Evolutionary conservation across 1,140 invertebrate species (phyloP).

Genomic region (Leptinotarsa defecta): DNA sequence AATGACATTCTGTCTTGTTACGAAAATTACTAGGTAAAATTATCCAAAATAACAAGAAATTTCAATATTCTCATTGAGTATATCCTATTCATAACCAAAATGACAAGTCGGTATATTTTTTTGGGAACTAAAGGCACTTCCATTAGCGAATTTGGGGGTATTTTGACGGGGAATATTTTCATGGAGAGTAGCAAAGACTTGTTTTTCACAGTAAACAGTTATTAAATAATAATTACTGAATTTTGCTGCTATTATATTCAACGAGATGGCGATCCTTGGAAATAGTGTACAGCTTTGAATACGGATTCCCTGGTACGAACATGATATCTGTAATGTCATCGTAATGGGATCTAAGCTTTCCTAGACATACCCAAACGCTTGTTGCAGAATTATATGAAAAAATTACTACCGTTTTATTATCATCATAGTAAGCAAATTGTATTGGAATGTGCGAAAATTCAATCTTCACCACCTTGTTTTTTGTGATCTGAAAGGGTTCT

Average conservation of each 20-base stretch:
- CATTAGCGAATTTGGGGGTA: too few species aligned
- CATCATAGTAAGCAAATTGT: conserved; percentile 62
- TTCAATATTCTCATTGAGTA: too few species aligned
- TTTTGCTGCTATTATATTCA: conserved; percentile 60
- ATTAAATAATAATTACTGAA: conserved; percentile 11
- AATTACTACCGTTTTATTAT: conserved; percentile 58
- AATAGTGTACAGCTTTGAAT: conserved; percentile 60
- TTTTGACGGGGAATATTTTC: too few species aligned
- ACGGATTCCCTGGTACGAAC: conserved; percentile 55
- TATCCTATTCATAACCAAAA: too few species aligned
- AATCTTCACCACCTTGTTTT: conserved; percentile 57
- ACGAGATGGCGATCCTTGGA: conserved; percentile 67
- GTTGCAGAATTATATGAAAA: conserved; percentile 58
- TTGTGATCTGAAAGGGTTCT: conserved; percentile 58
- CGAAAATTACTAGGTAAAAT: too few species aligned
- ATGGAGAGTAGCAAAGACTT: too few species aligned
- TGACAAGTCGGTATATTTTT: too few species aligned
- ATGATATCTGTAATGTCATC: conserved; percentile 60
- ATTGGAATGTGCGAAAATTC: conserved; percentile 59
- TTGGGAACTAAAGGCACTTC: too few species aligned
- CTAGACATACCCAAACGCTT: conserved; percentile 60
- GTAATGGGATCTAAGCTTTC: conserved; percentile 64
- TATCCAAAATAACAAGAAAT: too few species aligned
- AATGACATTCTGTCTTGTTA: too few species aligned
- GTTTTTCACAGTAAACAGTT: too few species aligned